Base-by-base conservation (phyloP, 2,113 vertebrate species). In the Nothocercus nigrocapillus region DNA sequence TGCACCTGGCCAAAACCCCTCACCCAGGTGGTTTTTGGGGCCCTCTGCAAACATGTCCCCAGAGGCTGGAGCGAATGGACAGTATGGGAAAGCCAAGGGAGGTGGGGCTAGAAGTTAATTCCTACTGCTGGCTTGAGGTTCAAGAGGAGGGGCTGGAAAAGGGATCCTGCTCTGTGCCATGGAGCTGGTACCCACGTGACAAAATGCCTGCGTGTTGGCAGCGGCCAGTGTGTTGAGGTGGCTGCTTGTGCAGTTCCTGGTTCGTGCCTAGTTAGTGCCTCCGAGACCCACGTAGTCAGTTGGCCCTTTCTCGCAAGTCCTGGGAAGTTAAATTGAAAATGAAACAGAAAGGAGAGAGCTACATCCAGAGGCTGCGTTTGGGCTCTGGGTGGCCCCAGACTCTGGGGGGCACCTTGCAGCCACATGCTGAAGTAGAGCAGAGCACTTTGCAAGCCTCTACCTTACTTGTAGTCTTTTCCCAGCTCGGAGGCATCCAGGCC, bases 1-100 rank as follows among this genome's bases (percentile, higher is more conserved):
- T 6, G 49, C 19, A 24, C 11, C 47, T 67, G 61, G 27, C n/a
- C 53, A 15, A 66, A 80, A 40, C 5, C 6, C 30, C 0, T 0
- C 17, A 42, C 42, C 78, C 63, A 8, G 17, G 1, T 17, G 51
- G n/a, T 6, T 5, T 58, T 40, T 32, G 44, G 25, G 25, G 40
- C 24, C 15, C 27, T 42, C 42, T 88, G 34, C 44, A 61, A 38
- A 32, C 11, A 19, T 14, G 2, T 47, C 45, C 24, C 36, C 36
- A 30, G 22, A 68, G 40, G 17, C 17, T 5, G 7, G 27, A 13
- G 38, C 17, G 24, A 59, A 47, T 32, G 38, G n/a, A 15, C 2
- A 8, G 19, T 36, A 38, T 13, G 64, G 72, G 53, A 59, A 63
- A 74, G 49, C 28, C 13, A 2, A 1, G 6, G 6, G 22, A 27